Conservation (phyloP, 2,113 vertebrate species). For the Poeciliopsis occidentalis region DNA sequence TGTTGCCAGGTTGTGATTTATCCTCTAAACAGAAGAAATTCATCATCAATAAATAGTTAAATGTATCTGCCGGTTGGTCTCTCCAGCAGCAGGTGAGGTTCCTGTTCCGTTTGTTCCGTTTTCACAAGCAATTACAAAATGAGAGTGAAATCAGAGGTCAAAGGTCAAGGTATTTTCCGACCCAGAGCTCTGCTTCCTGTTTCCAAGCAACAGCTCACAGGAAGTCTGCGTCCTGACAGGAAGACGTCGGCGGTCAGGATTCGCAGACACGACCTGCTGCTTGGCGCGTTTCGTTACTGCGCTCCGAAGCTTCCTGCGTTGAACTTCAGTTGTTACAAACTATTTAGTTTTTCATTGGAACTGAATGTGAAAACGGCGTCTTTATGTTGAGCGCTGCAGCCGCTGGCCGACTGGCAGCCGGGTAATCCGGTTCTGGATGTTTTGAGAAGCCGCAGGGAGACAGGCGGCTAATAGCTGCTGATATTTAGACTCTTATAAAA, state of each 20-base stretch:
- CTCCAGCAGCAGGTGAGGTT: neutral
- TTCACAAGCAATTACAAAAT: too few species aligned
- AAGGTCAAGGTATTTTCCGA: conserved; percentile 14
- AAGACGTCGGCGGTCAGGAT: neutral
- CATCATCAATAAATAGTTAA: neutral
- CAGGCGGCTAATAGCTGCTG: conserved; percentile 64
- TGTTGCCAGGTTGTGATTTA: neutral
- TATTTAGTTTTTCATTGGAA: neutral
- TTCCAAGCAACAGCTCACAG: conserved; percentile 37
- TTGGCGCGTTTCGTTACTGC: conserved; percentile 12
- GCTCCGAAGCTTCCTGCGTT: neutral
- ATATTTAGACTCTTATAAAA: conserved; percentile 55
- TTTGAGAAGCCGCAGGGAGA: conserved; percentile 35
- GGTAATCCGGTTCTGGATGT: conserved; percentile 33
- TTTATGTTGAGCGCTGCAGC: neutral
- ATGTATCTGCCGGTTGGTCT: neutral
- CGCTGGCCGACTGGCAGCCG: conserved; percentile 31
- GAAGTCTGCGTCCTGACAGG: conserved; percentile 6
- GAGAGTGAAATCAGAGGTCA: neutral
- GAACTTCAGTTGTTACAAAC: neutral
- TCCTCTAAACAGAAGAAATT: neutral
- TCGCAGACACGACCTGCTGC: neutral
- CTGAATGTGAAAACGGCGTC: neutral
- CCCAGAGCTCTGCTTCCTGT: conserved; percentile 25
- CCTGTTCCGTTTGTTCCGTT: neutral